Evolutionary conservation across 2,888 invertebrate species (phyloP).

Genomic region (Chrysolina haemoptera): DNA sequence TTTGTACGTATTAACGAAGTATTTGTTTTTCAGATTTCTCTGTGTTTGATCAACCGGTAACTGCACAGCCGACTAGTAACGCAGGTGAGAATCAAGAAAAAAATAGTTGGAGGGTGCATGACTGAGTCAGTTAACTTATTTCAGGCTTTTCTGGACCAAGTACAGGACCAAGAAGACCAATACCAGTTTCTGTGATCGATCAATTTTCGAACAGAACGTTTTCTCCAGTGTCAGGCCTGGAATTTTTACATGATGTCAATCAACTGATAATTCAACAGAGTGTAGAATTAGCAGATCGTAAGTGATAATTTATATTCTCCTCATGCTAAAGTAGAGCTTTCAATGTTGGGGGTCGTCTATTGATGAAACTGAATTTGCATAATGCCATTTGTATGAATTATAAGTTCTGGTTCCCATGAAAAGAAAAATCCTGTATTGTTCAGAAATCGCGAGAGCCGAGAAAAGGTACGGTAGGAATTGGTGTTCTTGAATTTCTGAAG

Average conservation of each 20-base stretch:
- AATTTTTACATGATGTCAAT: constrained; percentile 80
- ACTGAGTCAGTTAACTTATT: neutral
- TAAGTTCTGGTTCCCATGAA: no score
- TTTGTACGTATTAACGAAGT: no score
- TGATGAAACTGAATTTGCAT: no score
- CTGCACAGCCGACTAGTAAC: constrained; percentile 18
- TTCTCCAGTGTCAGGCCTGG: constrained; percentile 78
- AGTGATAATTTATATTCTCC: constrained; percentile 57
- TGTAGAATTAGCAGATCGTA: constrained; percentile 83
- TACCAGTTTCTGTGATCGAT: constrained; percentile 75
- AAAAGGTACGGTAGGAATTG: no score
- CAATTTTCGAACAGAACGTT: constrained; percentile 73
- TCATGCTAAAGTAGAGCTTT: neutral
- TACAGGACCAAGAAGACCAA: constrained; percentile 70
- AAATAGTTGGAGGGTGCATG: neutral
- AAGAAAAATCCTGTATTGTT: no score
- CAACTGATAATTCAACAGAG: constrained; percentile 85
- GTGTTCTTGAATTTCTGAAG: no score
- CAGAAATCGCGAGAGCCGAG: no score
- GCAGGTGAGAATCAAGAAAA: neutral
- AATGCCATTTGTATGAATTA: no score
- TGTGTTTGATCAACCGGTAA: neutral
- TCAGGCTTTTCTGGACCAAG: constrained; percentile 61
- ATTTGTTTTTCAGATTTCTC: constrained; percentile 18
- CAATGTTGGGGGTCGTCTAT: no score